Evolutionary conservation across 2,113 vertebrate genomes (phyloP).

Genomic region (Hydrochoerus hydrochaeris): DNA sequence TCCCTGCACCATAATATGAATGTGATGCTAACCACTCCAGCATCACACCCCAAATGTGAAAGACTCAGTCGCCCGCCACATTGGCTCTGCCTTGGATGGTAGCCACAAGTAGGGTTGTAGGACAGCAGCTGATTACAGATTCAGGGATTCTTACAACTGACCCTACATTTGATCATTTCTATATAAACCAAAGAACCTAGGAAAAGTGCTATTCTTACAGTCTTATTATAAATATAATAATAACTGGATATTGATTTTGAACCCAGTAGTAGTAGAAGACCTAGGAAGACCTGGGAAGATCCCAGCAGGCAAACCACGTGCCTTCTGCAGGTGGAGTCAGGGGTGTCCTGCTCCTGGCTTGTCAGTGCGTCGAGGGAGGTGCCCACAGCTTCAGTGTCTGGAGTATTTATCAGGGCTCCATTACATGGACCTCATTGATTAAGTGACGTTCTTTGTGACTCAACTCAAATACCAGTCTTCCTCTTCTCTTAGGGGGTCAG

Average conservation of each 20-base stretch:
- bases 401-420: not conserved
- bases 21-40: not conserved
- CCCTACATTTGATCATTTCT: not conserved
- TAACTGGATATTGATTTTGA: not conserved
- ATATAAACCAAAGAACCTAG: not conserved
- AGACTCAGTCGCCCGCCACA: not conserved
- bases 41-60: not conserved
- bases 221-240: not conserved
- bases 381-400: not conserved
- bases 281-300: not conserved
- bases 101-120: too few species aligned
- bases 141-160: not conserved
- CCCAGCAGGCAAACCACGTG: not conserved
- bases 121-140: not conserved
- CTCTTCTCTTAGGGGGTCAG: not conserved
- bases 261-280: not conserved
- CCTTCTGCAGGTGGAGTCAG: not conserved
- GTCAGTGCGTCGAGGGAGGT: not conserved
- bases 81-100: not conserved
- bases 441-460: not conserved
- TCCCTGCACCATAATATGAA: not conserved
- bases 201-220: not conserved
- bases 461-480: not conserved
- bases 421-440: not conserved
- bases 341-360: accelerated